Evolutionary conservation across 2,888 invertebrate genomes (phyloP), one percentile per base, ranked within the genome.

Genomic region (Auanema sp.): DNA sequence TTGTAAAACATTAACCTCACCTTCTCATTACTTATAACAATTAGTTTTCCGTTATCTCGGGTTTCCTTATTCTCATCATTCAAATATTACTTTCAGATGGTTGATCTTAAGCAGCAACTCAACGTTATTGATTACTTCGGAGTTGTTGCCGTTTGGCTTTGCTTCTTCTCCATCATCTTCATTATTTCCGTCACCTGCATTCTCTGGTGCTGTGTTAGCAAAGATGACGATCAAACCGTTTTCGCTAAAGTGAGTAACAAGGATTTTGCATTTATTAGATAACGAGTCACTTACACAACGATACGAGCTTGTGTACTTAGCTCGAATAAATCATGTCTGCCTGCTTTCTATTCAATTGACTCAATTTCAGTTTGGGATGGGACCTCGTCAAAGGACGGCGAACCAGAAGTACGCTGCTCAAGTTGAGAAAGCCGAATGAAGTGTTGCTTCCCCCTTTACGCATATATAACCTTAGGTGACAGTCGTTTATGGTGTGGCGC

Each of bases 201-300:
- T 91, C 90, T 91, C 75, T 82, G 79, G 79, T 83, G 78, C 66
- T 83, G 83, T 58, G 79, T 83, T 12, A 69, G 68, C 10, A 78
- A 81, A 43, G 67, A 74, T 55, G 81, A 81, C 64, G 81, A 81
- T 71, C 69, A 69, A 49, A 79, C 81, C 23, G 81, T 81, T 49
- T 81, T 81, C 69, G 78, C 78, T 55, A 81, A 80, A 75, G 81
- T 80, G 40, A 42, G 62, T 11, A 2, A 43, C 12, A n/a, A n/a
- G n/a, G n/a, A n/a, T 33, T 33, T 33, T 5, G 33, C 8, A 33
- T 33, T n/a, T 33, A 33, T 33, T 3, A 33, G 33, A 33, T 33
- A 5, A 33, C 33, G 33, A 33, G 33, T 33, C 33, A 33, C 33
- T 33, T 8, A 33, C 33, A 33, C 33, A 33, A 5, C 33, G 33